Evolutionary conservation across 2,888 invertebrate genomes (phyloP).

Genomic region (Elegia similella): DNA sequence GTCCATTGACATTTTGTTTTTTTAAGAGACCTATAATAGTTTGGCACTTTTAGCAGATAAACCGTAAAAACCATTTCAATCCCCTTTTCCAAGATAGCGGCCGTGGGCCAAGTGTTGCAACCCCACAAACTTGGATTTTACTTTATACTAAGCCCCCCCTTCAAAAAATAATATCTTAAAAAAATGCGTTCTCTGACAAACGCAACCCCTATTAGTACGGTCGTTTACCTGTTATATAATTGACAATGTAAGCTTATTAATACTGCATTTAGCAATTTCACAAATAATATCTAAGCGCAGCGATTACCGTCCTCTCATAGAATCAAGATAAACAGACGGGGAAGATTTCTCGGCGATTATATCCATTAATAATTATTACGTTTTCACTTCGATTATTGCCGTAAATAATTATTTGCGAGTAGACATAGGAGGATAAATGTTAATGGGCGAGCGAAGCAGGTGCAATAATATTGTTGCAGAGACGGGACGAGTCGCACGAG

Average conservation of each 20-base stretch:
- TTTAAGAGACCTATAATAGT: too few species aligned
- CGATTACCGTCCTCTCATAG: neutral
- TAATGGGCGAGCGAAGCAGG: constrained; percentile 37
- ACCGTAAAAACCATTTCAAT: too few species aligned
- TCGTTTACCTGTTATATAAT: too few species aligned
- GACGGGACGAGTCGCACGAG: constrained; percentile 20
- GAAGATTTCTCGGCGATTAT: constrained; percentile 44
- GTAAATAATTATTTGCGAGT: constrained; percentile 47
- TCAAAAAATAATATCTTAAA: too few species aligned
- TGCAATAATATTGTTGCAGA: constrained; percentile 30
- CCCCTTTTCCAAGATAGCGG: too few species aligned
- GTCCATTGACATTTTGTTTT: too few species aligned
- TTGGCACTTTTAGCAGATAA: too few species aligned
- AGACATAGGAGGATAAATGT: constrained; percentile 37
- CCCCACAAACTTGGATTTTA: too few species aligned
- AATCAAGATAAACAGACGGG: constrained; percentile 8
- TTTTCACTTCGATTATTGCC: constrained; percentile 45
- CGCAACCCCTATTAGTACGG: too few species aligned
- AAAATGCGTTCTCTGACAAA: too few species aligned
- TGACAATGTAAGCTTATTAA: neutral
- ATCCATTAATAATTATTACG: constrained; percentile 44
- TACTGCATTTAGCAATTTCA: constrained; percentile 6
- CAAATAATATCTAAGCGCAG: constrained; percentile 3
- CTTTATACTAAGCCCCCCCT: too few species aligned
- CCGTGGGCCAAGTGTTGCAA: too few species aligned